Evolutionary conservation across 2,113 vertebrate species (phyloP).

Genomic region (Alouatta palliata): DNA sequence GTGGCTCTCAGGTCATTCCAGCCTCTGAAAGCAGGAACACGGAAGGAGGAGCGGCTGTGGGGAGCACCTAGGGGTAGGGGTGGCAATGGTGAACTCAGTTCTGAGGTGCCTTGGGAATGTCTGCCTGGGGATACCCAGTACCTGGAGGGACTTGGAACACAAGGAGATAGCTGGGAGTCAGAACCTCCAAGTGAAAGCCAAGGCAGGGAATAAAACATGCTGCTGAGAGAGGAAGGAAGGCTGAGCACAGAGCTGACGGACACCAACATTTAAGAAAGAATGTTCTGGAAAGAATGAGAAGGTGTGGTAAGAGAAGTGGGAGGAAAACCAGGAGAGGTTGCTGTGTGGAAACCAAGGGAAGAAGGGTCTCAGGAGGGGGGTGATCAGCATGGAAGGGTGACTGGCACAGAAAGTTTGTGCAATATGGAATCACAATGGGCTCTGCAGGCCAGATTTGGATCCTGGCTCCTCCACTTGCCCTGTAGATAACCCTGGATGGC

Average conservation of each 20-base stretch:
- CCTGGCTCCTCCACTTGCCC: background rate
- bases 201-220: background rate
- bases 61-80: background rate
- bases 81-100: background rate
- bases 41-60: too few species aligned
- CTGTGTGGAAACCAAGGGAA: background rate
- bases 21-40: background rate
- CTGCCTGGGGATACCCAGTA: background rate
- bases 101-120: background rate
- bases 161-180: background rate
- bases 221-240: background rate
- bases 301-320: background rate
- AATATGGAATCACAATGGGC: background rate
- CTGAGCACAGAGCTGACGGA: background rate
- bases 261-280: background rate
- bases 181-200: background rate
- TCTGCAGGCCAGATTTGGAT: background rate
- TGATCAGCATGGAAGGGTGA: background rate
- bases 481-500: background rate
- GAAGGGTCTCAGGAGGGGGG: background rate
- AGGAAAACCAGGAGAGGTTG: background rate
- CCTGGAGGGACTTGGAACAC: background rate
- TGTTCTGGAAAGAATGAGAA: background rate
- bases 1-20: background rate
- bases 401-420: fast-evolving